phyloP scores from a whole-genome alignment of 2,888 invertebrate genomes.

The Cordilura impudica region DNA sequence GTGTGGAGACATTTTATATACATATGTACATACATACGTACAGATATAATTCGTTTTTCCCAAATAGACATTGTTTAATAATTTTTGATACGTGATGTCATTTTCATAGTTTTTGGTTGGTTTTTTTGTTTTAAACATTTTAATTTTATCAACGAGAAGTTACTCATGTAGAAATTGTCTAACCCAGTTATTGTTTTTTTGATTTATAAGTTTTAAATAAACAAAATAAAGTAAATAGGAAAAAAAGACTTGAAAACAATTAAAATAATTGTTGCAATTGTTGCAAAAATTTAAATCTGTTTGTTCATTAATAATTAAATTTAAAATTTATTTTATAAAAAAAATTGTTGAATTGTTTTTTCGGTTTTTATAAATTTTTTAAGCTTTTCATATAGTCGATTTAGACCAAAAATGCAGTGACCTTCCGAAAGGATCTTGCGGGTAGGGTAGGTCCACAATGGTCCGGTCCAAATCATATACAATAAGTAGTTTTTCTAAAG shows the following conservation, averaged over 20 bases:
- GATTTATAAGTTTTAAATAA: conserved; percentile 17
- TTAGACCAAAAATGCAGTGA: too few species aligned
- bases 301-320: too few species aligned
- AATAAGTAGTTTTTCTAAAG: too few species aligned
- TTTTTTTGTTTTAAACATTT: conserved; percentile 2
- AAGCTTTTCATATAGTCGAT: too few species aligned
- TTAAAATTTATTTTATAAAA: too few species aligned
- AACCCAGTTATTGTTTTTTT: conserved; percentile 52
- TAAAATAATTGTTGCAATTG: background rate
- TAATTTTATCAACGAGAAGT: conserved; percentile 13
- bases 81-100: conserved; percentile 61
- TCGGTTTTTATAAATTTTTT: too few species aligned
- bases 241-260: background rate
- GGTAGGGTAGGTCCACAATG: too few species aligned
- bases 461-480: too few species aligned
- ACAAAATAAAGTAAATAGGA: background rate
- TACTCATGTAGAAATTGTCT: conserved; percentile 50
- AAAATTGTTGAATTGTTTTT: too few species aligned
- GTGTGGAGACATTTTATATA: conserved; percentile 28
- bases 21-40: too few species aligned
- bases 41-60: background rate
- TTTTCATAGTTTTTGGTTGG: conserved; percentile 48
- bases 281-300: too few species aligned
- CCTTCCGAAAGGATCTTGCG: too few species aligned
- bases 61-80: conserved; percentile 38